A percentile compares a stretch with the other conserved stretches of the same genome.
phyloP scores from a whole-genome alignment of 2,888 invertebrate genomes.

The Calliopum simillimum region DNA sequence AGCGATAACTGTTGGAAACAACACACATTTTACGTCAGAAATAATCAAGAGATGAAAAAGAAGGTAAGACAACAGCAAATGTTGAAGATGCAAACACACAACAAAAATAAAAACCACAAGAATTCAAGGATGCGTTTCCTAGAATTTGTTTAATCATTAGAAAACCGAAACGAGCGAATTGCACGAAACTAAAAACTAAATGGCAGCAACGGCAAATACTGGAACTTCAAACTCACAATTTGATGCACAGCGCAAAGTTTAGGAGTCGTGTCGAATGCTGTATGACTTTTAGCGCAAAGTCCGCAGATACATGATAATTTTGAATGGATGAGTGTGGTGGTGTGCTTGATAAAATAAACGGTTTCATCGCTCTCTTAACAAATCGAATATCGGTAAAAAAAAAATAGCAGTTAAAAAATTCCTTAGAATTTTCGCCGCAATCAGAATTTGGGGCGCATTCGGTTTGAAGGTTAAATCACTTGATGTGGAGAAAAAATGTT shows the following conservation, averaged over 20 bases:
- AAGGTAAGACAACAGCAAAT: neutral
- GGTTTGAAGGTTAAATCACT: conserved; percentile 30
- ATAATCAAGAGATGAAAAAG: neutral
- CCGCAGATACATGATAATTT: neutral
- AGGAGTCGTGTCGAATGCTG: neutral
- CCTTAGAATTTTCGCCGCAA: conserved; percentile 20
- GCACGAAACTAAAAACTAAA: neutral
- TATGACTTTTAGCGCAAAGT: neutral
- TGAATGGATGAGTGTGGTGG: neutral
- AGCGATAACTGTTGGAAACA: neutral
- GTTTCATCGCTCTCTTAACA: conserved; percentile 1
- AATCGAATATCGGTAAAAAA: conserved; percentile 28
- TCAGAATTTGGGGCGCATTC: conserved; percentile 27
- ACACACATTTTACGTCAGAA: neutral
- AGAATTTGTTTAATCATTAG: conserved; percentile 67
- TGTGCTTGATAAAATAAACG: conserved; percentile 11
- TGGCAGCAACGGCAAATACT: neutral
- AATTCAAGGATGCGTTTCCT: conserved; percentile 62
- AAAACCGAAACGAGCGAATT: conserved; percentile 51
- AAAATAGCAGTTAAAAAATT: conserved; percentile 30
- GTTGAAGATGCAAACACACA: neutral
- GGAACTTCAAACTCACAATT: neutral
- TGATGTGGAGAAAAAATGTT: too few species aligned
- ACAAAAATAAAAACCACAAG: neutral
- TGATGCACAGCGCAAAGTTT: neutral